Base-by-base conservation (phyloP, 2,888 invertebrate genomes). In the Xylophagus ater region DNA sequence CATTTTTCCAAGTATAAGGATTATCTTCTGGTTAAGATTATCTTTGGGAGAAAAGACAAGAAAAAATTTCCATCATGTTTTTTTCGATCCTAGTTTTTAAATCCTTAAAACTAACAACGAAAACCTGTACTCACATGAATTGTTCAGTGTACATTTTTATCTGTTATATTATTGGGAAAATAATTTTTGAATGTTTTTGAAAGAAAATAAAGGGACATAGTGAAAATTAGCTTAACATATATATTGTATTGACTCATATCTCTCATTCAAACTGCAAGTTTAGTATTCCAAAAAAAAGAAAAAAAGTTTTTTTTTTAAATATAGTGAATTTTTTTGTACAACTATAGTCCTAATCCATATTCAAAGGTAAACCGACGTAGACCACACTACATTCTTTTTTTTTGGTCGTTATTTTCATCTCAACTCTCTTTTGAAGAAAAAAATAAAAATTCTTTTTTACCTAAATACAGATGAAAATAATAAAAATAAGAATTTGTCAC, bases 281-380 rank as follows among this genome's bases (percentile, higher is more conserved):
- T 12, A 17, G 18, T 32, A 19, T 9, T 20, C 10, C 32, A n/a
- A 9, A 32, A 19, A n/a, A 12, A 32, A 32, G 15, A 19, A 20
- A 32, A 32, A 32, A 32, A 14, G 9, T 32, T 19, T 17, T 5
- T 18, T 18, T 18, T 32, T 32, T n/a, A 32, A 17, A 20, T n/a
- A 32, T 19, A 32, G 9, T 9, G 30, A 12, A 4, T 14, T 15
- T 13, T 14, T 14, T 15, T n/a, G n/a, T n/a, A n/a, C n/a, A n/a
- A n/a, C 17, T 35, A 30, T 20, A 37, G 24, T 30, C 37, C 31
- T 37, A 37, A 37, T 37, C 37, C 31, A 23, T 24, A 37, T 30
- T 37, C 37, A 37, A 37, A 37, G 37, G 13, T 15, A 31, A 15
- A 23, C 31, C 24, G 19, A 23, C 37, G 37, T n/a, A n/a, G n/a